Conservation (phyloP, 2,113 vertebrate species). For the Megaceryle torquata region DNA sequence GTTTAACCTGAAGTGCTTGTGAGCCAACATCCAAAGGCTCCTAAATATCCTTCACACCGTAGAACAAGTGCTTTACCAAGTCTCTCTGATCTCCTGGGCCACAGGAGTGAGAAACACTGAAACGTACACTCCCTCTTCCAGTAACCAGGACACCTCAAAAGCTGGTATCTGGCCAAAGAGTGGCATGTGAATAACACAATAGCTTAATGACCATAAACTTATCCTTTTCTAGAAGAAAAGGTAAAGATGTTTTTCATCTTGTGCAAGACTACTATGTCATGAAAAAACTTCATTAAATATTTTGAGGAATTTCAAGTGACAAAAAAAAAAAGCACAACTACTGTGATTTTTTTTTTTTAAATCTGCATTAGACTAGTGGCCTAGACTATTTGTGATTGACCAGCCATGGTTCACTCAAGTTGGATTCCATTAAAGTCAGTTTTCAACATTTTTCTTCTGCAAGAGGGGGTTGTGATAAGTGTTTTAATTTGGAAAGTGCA, state of each 20-base stretch:
- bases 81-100: neutral
- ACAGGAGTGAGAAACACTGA: neutral
- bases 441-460: neutral
- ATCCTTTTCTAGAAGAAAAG: neutral
- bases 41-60: rapidly evolving
- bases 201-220: neutral
- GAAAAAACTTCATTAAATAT: neutral
- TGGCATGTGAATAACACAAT: neutral
- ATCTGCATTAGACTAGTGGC: neutral
- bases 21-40: neutral
- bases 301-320: no score
- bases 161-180: neutral
- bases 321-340: neutral
- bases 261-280: neutral
- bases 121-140: neutral
- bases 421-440: neutral
- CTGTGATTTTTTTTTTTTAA: neutral
- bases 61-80: neutral
- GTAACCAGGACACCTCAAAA: neutral
- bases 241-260: neutral
- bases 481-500: neutral
- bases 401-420: neutral
- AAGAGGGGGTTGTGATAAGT: neutral
- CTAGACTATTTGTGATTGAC: neutral
- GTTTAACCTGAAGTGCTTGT: rapidly evolving